These are phyloP conservation scores for Cactoblastis cactorum DNA, from an alignment of 2,888 invertebrate genomes.

Conservation along the genomic window DNA sequence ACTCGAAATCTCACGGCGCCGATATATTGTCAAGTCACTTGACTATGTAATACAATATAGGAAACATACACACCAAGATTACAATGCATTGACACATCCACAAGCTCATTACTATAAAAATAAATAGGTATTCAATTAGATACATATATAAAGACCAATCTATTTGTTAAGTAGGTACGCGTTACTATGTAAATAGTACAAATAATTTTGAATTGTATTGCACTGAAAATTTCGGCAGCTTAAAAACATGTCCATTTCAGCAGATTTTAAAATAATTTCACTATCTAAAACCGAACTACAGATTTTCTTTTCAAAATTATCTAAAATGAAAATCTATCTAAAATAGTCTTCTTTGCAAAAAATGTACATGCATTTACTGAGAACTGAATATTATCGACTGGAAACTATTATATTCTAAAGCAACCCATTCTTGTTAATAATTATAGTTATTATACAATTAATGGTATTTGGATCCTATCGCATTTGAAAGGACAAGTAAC, in stretches of 20 bases:
- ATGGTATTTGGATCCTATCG: no score
- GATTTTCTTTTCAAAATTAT: conserved; percentile 35
- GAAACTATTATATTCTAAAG: no score
- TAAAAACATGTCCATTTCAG: no score
- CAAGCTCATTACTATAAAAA: conserved; percentile 38
- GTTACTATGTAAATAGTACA: not conserved
- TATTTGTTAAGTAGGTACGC: conserved; percentile 13
- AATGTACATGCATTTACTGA: no score
- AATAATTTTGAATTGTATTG: not conserved
- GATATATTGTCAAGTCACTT: conserved; percentile 36
- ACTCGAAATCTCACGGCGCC: conserved; percentile 17
- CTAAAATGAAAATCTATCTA: conserved; percentile 23
- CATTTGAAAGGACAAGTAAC: no score
- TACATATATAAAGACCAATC: conserved; percentile 18
- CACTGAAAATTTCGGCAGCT: conserved; percentile 10
- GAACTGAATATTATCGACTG: no score
- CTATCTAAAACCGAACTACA: conserved; percentile 43
- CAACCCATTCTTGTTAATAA: no score
- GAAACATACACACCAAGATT: conserved; percentile 16
- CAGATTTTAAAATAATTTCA: conserved; percentile 37
- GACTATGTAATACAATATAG: conserved; percentile 17
- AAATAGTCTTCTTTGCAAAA: no score
- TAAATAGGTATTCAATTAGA: conserved; percentile 40
- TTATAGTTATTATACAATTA: no score
- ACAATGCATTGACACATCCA: conserved; percentile 21